These are phyloP conservation scores for Petrosia ficiformis DNA, from an alignment of 37 sponge, comb jelly and placozoan species.

Conservation along the genomic window DNA sequence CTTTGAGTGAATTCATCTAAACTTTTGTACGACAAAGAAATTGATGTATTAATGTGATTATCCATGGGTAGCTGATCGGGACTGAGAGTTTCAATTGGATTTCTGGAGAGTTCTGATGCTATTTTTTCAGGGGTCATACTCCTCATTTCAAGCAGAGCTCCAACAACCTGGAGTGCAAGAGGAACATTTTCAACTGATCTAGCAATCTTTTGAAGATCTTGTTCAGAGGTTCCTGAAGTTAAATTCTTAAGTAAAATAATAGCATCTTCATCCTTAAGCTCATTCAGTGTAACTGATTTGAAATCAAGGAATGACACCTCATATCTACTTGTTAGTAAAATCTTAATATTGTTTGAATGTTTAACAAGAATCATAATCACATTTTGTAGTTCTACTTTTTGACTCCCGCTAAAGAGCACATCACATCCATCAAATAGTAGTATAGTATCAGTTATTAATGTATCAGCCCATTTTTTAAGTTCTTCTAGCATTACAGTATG, in stretches of 20 bases:
- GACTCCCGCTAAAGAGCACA: not conserved
- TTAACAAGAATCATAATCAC: not conserved
- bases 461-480: not conserved
- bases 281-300: not conserved
- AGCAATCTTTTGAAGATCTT: slow-evolving; percentile 2
- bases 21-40: slow-evolving; percentile 21
- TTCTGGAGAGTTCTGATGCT: slow-evolving; percentile 1
- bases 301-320: not conserved
- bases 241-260: not conserved
- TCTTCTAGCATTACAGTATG: not conserved
- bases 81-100: slow-evolving; percentile 17
- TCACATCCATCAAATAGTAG: not conserved
- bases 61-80: not conserved
- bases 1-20: not conserved
- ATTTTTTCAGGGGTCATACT: slow-evolving; percentile 12
- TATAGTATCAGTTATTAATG: not conserved
- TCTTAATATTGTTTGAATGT: not conserved
- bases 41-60: slow-evolving; percentile 7
- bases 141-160: slow-evolving; percentile 10
- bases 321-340: not conserved
- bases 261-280: not conserved
- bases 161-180: slow-evolving; percentile 39
- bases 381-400: not conserved
- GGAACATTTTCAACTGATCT: slow-evolving; percentile 32
- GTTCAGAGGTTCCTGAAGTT: slow-evolving; percentile 8